Base-by-base conservation (phyloP, 2,888 invertebrate genomes). In the Rhogogaster chlorosoma region DNA sequence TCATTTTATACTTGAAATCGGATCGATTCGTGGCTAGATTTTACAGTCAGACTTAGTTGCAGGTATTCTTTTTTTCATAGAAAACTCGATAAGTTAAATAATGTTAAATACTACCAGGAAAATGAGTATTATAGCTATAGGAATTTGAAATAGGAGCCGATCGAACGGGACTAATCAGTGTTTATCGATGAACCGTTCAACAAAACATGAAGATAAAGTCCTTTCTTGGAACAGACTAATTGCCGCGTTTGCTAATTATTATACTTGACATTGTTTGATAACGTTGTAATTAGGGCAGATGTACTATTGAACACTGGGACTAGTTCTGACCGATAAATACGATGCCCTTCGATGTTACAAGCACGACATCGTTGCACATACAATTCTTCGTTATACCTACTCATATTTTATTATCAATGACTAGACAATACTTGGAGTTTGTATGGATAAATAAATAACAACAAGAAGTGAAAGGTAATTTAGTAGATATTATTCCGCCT, bases 201-300 rank as follows among this genome's bases (percentile, higher is more conserved):
- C 42, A 75, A 75, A 75, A 75, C 29, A 77, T 32, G 26, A 29
- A 77, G 22, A 18, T 4, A 49, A 32, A 77, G 29, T 77, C 10
- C 2, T 26, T 53, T 77, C 77, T 49, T n/a, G 53, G 53, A 77
- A 77, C 53, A 32, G 1, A 18, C n/a, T 77, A 49, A 77, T 53
- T 49, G 29, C 53, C 53, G 49, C 15, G 26, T 77, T 29, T 9
- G 77, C 77, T 77, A 49, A 77, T 49, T 45, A 49, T 29, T 38
- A 32, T 77, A 32, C 53, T 53, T n/a, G 32, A n/a, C 53, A 53
- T 77, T n/a, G 77, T 77, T 77, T n/a, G 53, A 29, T 53, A 53
- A 53, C 29, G n/a, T 53, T 29, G 18, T 36, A 38, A 71, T 22
- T 18, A 67, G 32, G 12, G 32, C 12, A 29, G 12, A 18, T 5